Percentiles rank a stretch among this genome's conserved stretches.
Evolutionary conservation across 1,140 invertebrate genomes (phyloP).

Genomic region (Drosophila pruinosa): DNA sequence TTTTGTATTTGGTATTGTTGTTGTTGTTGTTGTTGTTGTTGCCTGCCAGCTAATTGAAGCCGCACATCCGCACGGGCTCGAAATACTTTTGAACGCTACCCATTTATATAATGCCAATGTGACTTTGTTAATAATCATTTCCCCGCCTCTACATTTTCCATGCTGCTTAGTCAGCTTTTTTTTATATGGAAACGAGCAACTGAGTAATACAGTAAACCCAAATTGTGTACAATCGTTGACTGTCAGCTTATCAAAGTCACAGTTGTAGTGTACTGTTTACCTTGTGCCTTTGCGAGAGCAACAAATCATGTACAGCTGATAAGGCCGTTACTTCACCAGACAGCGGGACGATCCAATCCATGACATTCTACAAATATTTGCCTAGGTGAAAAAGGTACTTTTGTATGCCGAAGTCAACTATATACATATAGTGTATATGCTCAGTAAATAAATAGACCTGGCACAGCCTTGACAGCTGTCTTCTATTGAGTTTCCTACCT

Average conservation of each 20-base stretch:
- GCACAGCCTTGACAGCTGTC: neutral
- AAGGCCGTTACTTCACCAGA: constrained; percentile 29
- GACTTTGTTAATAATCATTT: constrained; percentile 10
- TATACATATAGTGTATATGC: too few relatives aligned
- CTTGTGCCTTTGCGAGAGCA: constrained; percentile 30
- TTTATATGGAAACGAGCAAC: neutral
- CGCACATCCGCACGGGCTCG: constrained; percentile 38
- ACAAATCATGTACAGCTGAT: constrained; percentile 24
- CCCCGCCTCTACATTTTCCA: neutral
- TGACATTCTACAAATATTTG: neutral
- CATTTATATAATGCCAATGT: constrained; percentile 29
- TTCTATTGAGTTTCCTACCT: neutral
- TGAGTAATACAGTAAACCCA: constrained; percentile 5
- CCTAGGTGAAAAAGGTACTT: neutral
- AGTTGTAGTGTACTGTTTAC: constrained; percentile 32
- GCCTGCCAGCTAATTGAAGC: constrained; percentile 34
- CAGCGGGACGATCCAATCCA: constrained; percentile 19
- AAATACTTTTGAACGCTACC: constrained; percentile 16
- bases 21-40: neutral
- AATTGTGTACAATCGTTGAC: neutral
- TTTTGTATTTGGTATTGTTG: constrained; percentile 34
- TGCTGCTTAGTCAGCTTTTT: constrained; percentile 9
- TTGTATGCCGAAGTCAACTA: too few relatives aligned
- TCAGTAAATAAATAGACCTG: too few relatives aligned
- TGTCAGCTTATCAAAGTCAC: constrained; percentile 27